Conservation (phyloP, 1,140 invertebrate species). For the Tetramorium alpestre region DNA sequence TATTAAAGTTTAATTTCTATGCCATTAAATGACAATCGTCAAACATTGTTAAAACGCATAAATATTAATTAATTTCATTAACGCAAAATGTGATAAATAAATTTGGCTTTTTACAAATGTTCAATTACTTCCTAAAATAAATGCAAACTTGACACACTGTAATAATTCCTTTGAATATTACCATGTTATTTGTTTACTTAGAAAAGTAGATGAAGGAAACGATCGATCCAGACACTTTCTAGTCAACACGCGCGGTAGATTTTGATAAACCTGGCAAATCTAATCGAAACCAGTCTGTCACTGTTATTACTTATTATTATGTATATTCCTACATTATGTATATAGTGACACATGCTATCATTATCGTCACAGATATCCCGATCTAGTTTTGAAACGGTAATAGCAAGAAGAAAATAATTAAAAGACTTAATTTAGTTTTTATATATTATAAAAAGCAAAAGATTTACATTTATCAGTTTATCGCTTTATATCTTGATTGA, state of each 20-base stretch:
- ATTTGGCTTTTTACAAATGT: background rate
- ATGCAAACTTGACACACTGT: background rate
- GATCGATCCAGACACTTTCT: constrained; percentile 40
- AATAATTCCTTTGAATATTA: background rate
- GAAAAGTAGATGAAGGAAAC: constrained; percentile 11
- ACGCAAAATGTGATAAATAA: background rate
- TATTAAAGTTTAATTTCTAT: background rate
- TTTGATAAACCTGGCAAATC: constrained; percentile 44
- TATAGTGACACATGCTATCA: background rate
- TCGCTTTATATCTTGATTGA: background rate
- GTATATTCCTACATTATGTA: no score
- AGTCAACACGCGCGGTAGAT: constrained; percentile 17
- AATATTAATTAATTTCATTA: background rate
- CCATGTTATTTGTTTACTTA: constrained; percentile 31
- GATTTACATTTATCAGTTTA: background rate
- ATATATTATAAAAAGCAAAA: background rate
- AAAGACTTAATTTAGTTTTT: background rate
- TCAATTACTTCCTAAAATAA: background rate
- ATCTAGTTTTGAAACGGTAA: background rate
- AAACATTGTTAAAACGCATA: background rate
- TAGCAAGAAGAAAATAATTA: background rate
- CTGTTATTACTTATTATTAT: background rate
- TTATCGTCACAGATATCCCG: background rate
- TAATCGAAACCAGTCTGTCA: constrained; percentile 56
- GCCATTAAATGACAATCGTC: background rate